Percentiles rank a stretch among this genome's conserved stretches.
Evolutionary conservation across 2,797 vertebrate genomes (phyloP).

Genomic region (Anas flavirostris): DNA sequence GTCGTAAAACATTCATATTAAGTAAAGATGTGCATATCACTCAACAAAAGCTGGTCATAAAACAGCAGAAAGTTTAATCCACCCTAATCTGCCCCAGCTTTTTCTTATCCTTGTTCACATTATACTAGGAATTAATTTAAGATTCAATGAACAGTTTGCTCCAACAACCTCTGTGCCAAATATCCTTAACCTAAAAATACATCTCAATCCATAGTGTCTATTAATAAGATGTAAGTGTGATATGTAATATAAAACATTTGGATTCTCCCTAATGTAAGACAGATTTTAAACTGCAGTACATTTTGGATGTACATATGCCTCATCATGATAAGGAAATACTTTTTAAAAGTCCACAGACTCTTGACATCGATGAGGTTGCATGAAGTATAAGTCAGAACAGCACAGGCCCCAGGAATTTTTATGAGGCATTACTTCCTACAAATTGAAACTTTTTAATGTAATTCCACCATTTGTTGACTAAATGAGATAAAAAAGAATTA

Average conservation of each 20-base stretch:
- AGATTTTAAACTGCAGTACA: not conserved
- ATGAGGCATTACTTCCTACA: not conserved
- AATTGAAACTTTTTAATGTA: not conserved
- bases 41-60: not conserved
- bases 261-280: conserved; percentile 44
- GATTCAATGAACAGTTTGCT: conserved; percentile 32
- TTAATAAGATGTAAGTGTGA: conserved; percentile 60
- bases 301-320: not conserved
- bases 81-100: not conserved
- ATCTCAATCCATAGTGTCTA: conserved; percentile 24
- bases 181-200: conserved; percentile 54
- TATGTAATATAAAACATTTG: conserved; percentile 56
- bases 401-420: not conserved
- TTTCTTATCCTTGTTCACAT: not conserved
- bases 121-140: conserved; percentile 57
- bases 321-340: conserved; percentile 26
- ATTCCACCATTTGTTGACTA: not conserved
- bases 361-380: not conserved
- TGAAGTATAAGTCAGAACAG: not conserved
- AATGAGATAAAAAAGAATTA: conserved; percentile 15
- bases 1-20: not conserved
- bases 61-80: not conserved
- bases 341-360: not conserved
- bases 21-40: not conserved
- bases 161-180: conserved; percentile 18